phyloP scores from a whole-genome alignment of 2,797 vertebrate genomes.

The Thaleichthys pacificus region DNA sequence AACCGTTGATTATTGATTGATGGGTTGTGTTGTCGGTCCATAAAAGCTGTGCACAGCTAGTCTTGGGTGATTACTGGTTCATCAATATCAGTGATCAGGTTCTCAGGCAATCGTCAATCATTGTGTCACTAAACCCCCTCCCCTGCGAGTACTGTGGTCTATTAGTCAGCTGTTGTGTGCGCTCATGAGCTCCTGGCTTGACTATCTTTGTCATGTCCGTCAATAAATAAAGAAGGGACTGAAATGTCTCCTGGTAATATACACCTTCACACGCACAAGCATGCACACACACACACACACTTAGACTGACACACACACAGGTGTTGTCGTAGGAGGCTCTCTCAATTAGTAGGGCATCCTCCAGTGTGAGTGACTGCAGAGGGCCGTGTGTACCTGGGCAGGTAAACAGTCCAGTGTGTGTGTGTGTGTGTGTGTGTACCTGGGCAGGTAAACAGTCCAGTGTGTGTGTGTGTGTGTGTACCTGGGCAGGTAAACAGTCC shows the following conservation, averaged over 20 bases:
- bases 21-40: not conserved
- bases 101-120: not conserved
- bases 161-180: constrained; percentile 30
- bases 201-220: constrained; percentile 8
- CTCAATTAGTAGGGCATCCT: too few species aligned
- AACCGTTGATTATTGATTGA: not conserved
- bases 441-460: not conserved
- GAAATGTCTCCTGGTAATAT: constrained; percentile 2
- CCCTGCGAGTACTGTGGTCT: constrained; percentile 4
- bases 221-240: constrained; percentile 38
- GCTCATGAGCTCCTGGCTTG: constrained; percentile 30
- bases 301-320: not conserved
- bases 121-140: not conserved
- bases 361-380: not conserved
- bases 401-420: not conserved
- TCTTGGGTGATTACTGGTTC: constrained; percentile 11
- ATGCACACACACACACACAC: constrained; percentile 2
- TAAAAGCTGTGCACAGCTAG: not conserved
- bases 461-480: not conserved
- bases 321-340: too few species aligned
- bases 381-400: not conserved
- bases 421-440: not conserved
- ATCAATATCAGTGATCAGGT: constrained; percentile 7
- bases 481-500: not conserved
- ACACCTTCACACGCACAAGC: not conserved